Conservation (phyloP, 2,113 vertebrate genomes). For the Myiozetetes cayanensis region DNA sequence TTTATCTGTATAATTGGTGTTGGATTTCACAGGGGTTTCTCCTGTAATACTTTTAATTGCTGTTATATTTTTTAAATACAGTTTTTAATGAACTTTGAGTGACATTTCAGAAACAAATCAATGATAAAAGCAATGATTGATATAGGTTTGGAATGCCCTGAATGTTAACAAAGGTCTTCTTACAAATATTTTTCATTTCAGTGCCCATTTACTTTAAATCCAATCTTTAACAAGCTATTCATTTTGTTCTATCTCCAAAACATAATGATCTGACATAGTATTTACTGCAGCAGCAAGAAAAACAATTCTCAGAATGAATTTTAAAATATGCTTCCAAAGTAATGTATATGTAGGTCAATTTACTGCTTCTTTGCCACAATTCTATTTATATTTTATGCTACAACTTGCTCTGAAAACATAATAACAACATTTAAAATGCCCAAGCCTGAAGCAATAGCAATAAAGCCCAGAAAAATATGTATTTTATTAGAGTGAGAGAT, state of each 20-base stretch:
- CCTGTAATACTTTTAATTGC: not conserved
- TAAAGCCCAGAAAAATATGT: conserved; percentile 46
- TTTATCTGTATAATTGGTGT: not conserved
- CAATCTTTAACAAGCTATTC: conserved; percentile 35
- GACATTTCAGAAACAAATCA: not conserved
- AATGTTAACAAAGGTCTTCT: not conserved
- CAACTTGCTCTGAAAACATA: conserved; percentile 35
- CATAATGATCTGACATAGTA: conserved; percentile 3
- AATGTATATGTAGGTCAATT: conserved; percentile 31
- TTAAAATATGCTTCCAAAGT: conserved; percentile 40
- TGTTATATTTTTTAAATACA: not conserved
- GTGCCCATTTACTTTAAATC: conserved; percentile 1
- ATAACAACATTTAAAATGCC: conserved; percentile 23
- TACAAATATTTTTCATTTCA: conserved; percentile 3
- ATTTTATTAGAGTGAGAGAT: conserved; percentile 54
- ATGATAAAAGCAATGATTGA: not conserved
- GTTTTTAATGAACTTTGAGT: not conserved
- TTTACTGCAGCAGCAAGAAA: conserved; percentile 21
- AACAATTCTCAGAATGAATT: conserved; percentile 42
- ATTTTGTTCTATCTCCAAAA: conserved; percentile 20
- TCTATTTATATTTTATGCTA: conserved; percentile 35
- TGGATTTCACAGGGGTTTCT: not conserved
- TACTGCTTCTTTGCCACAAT: not conserved
- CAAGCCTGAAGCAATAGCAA: conserved; percentile 38
- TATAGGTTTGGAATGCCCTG: not conserved